These are phyloP conservation scores for Sphecodes monilicornis DNA, from an alignment of 2,888 invertebrate genomes.

Conservation along the genomic window DNA sequence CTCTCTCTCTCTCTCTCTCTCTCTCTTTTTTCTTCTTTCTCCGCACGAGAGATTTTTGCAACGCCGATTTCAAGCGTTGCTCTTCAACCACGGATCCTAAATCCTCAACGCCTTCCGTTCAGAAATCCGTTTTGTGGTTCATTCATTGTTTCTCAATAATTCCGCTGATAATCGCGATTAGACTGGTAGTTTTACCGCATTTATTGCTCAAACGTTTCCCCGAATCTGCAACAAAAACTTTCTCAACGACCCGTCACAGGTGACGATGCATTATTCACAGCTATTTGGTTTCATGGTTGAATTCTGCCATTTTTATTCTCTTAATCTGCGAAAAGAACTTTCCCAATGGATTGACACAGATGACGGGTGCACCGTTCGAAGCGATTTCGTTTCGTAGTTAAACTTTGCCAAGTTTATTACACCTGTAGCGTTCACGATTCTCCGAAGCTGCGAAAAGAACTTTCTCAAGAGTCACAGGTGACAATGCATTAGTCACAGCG, in stretches of 20 bases:
- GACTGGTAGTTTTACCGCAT: neutral
- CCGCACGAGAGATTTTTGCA: conserved; percentile 35
- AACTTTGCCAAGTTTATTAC: neutral
- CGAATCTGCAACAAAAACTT: neutral
- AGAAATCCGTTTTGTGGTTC: no score
- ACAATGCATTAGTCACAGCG: neutral
- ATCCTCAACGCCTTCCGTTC: neutral
- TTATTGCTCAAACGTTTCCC: neutral
- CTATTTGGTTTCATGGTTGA: neutral
- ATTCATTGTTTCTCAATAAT: neutral
- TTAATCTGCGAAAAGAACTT: neutral
- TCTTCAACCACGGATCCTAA: neutral
- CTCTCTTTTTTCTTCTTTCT: conserved; percentile 12
- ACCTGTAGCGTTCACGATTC: neutral
- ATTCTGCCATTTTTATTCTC: neutral
- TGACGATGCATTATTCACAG: neutral
- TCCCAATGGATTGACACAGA: neutral
- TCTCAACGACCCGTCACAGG: neutral
- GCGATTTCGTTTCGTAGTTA: neutral
- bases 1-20: conserved; percentile 9
- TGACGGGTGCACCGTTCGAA: neutral
- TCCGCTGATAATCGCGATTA: neutral
- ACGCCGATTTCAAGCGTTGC: conserved; percentile 16
- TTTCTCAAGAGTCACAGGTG: neutral
- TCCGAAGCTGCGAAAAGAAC: neutral